Conservation (phyloP, 1,140 invertebrate species). For the Neelides sp. region DNA sequence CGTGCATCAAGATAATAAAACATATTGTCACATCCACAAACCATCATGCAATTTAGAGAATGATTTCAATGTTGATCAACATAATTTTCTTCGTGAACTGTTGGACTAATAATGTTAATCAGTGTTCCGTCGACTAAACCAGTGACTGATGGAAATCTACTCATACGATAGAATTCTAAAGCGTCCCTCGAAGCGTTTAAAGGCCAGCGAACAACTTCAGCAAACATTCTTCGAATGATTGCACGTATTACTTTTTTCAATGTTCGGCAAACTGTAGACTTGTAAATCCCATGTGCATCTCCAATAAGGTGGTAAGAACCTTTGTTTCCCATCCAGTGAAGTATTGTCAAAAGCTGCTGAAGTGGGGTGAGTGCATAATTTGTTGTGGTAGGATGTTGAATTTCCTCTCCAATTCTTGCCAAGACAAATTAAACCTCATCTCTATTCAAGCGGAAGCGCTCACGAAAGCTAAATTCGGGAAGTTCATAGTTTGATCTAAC, state of each 20-base stretch:
- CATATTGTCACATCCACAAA: slow-evolving; percentile 28
- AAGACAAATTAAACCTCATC: slow-evolving; percentile 10
- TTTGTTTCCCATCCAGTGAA: slow-evolving; percentile 31
- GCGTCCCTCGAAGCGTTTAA: slow-evolving; percentile 8
- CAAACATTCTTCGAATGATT: slow-evolving; percentile 21
- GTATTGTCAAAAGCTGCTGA: slow-evolving; percentile 21
- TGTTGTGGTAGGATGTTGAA: slow-evolving; percentile 17
- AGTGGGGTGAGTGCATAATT: slow-evolving; percentile 18
- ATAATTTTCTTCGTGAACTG: slow-evolving; percentile 23
- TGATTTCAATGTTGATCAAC: slow-evolving; percentile 32
- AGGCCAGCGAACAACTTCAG: slow-evolving; percentile 22
- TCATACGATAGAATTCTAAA: slow-evolving; percentile 10
- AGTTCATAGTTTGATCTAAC: too few species aligned
- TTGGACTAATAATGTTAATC: slow-evolving; percentile 30
- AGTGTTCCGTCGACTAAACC: slow-evolving; percentile 25
- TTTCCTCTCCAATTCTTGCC: slow-evolving; percentile 5
- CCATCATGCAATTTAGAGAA: slow-evolving; percentile 30
- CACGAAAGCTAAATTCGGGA: too few species aligned
- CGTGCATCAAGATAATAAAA: slow-evolving; percentile 30
- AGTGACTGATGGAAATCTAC: slow-evolving; percentile 2
- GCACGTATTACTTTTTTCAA: slow-evolving; percentile 16
- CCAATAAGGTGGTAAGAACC: slow-evolving; percentile 22
- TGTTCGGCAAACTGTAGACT: slow-evolving; percentile 27
- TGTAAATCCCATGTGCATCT: slow-evolving; percentile 28
- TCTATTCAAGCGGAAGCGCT: slow-evolving; percentile 11